These are phyloP conservation scores for Cyclopterus lumpus DNA, from an alignment of 2,797 vertebrate genomes.

Conservation along the genomic window DNA sequence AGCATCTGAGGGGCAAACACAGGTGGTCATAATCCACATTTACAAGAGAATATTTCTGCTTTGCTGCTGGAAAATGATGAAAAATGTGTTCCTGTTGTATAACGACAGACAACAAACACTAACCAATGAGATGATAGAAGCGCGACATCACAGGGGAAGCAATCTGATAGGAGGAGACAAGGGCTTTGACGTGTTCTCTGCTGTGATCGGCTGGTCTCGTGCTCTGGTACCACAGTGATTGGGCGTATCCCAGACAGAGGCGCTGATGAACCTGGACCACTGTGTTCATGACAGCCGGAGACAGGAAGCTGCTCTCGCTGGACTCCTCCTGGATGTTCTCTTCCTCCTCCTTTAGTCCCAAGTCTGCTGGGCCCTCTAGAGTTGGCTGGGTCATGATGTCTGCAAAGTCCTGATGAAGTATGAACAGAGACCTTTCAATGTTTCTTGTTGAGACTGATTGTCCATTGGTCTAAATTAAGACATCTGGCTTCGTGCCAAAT, in stretches of 20 bases:
- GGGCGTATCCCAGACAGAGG: conserved; percentile 88
- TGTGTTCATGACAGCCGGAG: conserved; percentile 83
- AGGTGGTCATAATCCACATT: not conserved
- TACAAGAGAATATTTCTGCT: not conserved
- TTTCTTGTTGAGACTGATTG: not conserved
- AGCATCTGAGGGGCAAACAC: conserved; percentile 79
- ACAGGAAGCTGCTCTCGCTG: conserved; percentile 74
- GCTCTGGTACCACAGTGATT: conserved; percentile 91
- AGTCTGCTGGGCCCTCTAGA: conserved; percentile 86
- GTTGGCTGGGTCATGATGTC: conserved; percentile 88
- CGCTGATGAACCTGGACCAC: conserved; percentile 89
- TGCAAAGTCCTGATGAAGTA: conserved; percentile 89
- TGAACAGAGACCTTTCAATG: not conserved
- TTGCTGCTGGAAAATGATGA: not conserved
- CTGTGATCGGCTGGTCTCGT: conserved; percentile 75
- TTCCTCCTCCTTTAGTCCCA: conserved; percentile 61
- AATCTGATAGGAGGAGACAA: conserved; percentile 93
- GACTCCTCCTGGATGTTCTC: conserved; percentile 59
- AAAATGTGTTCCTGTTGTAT: not conserved
- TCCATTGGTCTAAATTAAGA: not conserved
- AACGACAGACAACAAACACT: conserved; percentile 30
- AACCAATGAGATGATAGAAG: conserved; percentile 94
- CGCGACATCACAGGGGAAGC: conserved; percentile 87
- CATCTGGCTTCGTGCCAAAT: not conserved
- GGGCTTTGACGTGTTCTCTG: conserved; percentile 86